Base-by-base conservation (phyloP, 2,797 vertebrate genomes). In the Rhodeus uyekii region DNA sequence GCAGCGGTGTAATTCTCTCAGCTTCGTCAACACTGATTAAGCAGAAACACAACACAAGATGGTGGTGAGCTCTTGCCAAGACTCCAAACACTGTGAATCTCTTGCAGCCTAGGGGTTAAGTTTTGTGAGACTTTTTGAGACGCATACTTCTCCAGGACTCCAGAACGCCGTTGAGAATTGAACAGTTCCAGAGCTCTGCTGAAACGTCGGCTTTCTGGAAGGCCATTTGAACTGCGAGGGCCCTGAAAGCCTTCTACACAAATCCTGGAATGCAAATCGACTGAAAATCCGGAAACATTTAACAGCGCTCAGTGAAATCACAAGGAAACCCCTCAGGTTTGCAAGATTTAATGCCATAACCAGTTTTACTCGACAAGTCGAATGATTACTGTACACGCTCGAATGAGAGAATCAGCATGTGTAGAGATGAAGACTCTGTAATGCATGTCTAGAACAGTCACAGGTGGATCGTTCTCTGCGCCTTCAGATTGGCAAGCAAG, bases 41-140 rank as follows among this genome's bases (percentile, higher is more conserved):
- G 80, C 72, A 67, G 44, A 55, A 75, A 81, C 80, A 81, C 80
- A 76, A 82, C 79, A 81, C 69, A 74, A 81, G 79, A 74, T 81
- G 69, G 60, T 9, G 79, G 18, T 36, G 67, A 80, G 78, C 78
- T 80, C 67, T 48, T 48, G 67, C 68, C 68, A 81, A 67, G 48
- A 75, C 71, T 82, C 36, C 64, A 80, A 60, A 77, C 63, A 69
- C 55, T 48, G 38, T 16, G 36, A 74, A 55, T 50, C 39, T 48
- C 72, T 78, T 42, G 55, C 36, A 69, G 73, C 63, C 61, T 18
- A 65, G 34, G 48, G 50, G 64, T 73, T 64, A 69, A 74, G 48
- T 55, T 55, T 65, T 24, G 22, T n/a, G 60, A 73, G 22, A 34
- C 29, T 63, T 48, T 42, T 61, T 32, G 44, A 65, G 76, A 65